phyloP scores from a whole-genome alignment of 2,113 vertebrate species.

The Odocoileus hemionus region DNA sequence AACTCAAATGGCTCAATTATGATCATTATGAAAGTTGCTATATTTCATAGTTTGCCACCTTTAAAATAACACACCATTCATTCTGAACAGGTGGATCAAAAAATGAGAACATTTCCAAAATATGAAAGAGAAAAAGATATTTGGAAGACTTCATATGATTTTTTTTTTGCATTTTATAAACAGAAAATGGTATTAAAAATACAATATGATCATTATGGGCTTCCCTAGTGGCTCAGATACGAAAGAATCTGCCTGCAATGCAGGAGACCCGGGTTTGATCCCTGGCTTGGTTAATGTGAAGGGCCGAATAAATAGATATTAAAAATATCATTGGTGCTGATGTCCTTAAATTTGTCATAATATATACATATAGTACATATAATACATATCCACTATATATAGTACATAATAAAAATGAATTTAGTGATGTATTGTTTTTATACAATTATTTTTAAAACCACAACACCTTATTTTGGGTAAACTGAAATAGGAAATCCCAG shows the following conservation, averaged over 20 bases:
- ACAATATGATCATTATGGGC: neutral
- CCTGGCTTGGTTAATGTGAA: neutral
- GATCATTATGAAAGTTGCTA: neutral
- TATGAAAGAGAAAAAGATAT: neutral
- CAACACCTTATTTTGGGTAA: neutral
- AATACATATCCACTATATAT: neutral
- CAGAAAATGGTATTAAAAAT: neutral
- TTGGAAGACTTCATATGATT: neutral
- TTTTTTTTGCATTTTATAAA: neutral
- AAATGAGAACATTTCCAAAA: neutral
- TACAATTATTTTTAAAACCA: neutral
- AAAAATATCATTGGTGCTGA: neutral
- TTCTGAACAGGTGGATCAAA: neutral
- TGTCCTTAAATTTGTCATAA: neutral
- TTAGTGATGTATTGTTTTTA: neutral
- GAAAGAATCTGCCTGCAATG: neutral
- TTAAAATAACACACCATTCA: slow-evolving; percentile 21
- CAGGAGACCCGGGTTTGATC: neutral
- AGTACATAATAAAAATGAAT: neutral
- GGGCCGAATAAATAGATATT: neutral
- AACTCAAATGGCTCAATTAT: neutral
- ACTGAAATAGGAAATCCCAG: neutral
- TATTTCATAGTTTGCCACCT: neutral
- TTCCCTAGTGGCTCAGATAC: neutral
- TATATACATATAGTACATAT: neutral